These are phyloP conservation scores for Trichopoda pennipes DNA, from an alignment of 2,888 invertebrate genomes.

Conservation along the genomic window DNA sequence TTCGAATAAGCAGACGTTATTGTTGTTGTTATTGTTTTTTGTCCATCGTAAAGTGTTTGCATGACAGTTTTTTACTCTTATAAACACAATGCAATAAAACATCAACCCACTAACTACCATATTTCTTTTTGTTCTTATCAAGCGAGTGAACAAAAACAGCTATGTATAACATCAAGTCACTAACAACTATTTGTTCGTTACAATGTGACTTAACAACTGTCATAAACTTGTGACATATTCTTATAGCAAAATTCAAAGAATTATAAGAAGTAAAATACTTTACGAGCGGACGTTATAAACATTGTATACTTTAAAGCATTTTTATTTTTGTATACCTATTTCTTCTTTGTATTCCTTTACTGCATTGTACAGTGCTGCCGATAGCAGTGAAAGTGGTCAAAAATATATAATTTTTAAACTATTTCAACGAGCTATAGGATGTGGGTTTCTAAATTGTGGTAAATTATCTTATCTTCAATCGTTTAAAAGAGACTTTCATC, in stretches of 20 bases:
- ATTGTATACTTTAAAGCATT: slow-evolving; percentile 27
- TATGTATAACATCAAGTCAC: too few species aligned
- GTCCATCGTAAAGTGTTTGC: slow-evolving; percentile 20
- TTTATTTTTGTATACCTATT: background rate
- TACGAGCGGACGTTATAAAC: slow-evolving; percentile 36
- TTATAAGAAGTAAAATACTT: slow-evolving; percentile 18
- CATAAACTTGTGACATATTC: slow-evolving; percentile 60
- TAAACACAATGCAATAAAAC: slow-evolving; percentile 46
- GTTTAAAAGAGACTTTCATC: too few species aligned
- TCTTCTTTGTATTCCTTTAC: background rate
- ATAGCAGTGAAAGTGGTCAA: too few species aligned
- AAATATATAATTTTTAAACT: too few species aligned
- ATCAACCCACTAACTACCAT: slow-evolving; percentile 39
- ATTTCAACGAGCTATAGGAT: too few species aligned
- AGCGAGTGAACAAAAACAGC: too few species aligned
- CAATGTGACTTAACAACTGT: slow-evolving; percentile 60
- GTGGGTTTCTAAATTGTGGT: too few species aligned
- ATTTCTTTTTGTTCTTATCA: background rate
- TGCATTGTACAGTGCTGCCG: background rate
- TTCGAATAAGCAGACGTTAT: background rate
- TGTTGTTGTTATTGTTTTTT: slow-evolving; percentile 20
- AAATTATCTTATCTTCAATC: too few species aligned
- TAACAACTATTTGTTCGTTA: slow-evolving; percentile 5
- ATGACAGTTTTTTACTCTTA: slow-evolving; percentile 27
- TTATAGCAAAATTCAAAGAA: slow-evolving; percentile 8